phyloP scores from a whole-genome alignment of 1,140 invertebrate species.

The Centruroides sculpturatus region DNA sequence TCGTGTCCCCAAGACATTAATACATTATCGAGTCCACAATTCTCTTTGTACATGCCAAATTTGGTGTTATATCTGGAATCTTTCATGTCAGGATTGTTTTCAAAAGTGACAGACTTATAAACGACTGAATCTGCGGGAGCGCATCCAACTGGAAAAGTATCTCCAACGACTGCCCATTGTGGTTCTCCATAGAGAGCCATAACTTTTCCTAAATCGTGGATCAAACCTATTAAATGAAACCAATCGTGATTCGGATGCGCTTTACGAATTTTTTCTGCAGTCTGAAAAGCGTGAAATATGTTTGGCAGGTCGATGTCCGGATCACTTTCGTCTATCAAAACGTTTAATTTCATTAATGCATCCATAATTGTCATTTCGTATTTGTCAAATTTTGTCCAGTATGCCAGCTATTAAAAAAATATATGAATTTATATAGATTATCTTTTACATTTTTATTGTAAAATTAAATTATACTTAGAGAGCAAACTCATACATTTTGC shows the following conservation, averaged over 20 bases:
- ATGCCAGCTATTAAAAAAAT: constrained; percentile 28
- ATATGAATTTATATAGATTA: too few species aligned
- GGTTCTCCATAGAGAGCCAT: constrained; percentile 89
- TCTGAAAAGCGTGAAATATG: constrained; percentile 90
- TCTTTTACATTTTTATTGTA: too few species aligned
- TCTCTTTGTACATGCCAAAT: constrained; percentile 73
- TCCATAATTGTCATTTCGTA: constrained; percentile 67
- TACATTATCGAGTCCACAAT: constrained; percentile 80
- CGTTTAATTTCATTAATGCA: constrained; percentile 68
- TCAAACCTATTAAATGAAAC: constrained; percentile 85
- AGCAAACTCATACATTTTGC: too few species aligned
- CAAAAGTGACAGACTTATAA: constrained; percentile 54
- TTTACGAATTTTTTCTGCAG: constrained; percentile 73
- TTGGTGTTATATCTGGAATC: constrained; percentile 48
- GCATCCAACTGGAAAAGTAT: constrained; percentile 93
- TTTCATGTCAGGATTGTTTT: constrained; percentile 58
- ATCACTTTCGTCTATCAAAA: constrained; percentile 84
- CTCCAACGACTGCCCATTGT: constrained; percentile 88
- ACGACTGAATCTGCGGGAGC: constrained; percentile 68
- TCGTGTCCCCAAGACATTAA: constrained; percentile 95
- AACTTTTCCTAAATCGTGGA: constrained; percentile 78
- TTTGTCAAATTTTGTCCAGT: constrained; percentile 74
- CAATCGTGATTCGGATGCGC: constrained; percentile 73
- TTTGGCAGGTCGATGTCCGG: constrained; percentile 84
- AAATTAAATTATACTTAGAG: too few species aligned